Evolutionary conservation across 2,113 vertebrate species (phyloP).

Genomic region (Pollachius pollachius): DNA sequence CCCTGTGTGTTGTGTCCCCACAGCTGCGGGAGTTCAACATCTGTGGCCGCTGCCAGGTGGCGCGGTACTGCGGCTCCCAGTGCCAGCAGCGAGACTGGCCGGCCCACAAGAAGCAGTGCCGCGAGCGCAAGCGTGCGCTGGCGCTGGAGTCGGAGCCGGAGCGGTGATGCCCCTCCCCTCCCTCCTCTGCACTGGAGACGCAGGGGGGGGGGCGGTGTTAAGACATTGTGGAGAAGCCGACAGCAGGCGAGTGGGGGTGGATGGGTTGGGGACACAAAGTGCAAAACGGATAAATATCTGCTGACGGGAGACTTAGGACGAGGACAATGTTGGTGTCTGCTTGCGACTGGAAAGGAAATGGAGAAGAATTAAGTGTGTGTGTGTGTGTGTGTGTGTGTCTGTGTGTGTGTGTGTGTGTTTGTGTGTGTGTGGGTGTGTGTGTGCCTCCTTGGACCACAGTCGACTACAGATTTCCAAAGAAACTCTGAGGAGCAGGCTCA

Average conservation of each 20-base stretch:
- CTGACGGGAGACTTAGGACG: slow-evolving; percentile 55
- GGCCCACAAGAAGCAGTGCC: slow-evolving; percentile 98
- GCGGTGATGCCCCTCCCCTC: slow-evolving; percentile 75
- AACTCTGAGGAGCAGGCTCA: too few relatives aligned
- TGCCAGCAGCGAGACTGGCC: slow-evolving; percentile 99
- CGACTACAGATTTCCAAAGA: neutral
- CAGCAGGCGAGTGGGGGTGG: slow-evolving; percentile 41
- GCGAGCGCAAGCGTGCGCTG: slow-evolving; percentile 89
- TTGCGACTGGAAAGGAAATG: slow-evolving; percentile 37
- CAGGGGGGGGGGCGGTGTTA: slow-evolving; percentile 29
- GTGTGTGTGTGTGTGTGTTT: too few relatives aligned
- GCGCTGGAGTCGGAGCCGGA: slow-evolving; percentile 92
- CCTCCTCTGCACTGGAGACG: slow-evolving; percentile 33
- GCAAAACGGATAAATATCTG: slow-evolving; percentile 15
- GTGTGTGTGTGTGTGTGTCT: too few relatives aligned
- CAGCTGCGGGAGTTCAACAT: slow-evolving; percentile 95
- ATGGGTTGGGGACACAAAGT: slow-evolving; percentile 29
- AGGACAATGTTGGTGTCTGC: slow-evolving; percentile 54
- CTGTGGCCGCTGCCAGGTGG: slow-evolving; percentile 96
- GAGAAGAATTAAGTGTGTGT: slow-evolving; percentile 31
- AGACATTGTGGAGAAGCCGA: slow-evolving; percentile 13
- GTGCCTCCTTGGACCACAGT: slow-evolving; percentile 44
- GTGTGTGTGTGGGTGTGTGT: too few relatives aligned
- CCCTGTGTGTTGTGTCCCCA: neutral
- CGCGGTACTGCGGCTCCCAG: slow-evolving; percentile 95